Conservation (phyloP, 2,888 invertebrate genomes). For the Hermaeophaga mercurialis region DNA sequence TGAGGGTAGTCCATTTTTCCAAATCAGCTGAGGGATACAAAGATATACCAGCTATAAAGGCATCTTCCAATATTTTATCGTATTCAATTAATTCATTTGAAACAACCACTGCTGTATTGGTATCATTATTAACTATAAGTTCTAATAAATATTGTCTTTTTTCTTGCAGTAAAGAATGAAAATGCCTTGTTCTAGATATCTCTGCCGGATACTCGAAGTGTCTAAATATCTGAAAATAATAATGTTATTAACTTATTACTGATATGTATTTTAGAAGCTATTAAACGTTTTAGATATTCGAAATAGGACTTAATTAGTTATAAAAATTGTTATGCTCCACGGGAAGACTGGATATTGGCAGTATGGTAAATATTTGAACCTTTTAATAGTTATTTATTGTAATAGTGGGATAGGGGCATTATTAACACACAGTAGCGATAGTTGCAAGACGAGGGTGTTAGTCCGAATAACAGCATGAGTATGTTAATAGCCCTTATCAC, state of each 20-base stretch:
- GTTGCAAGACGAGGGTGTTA: too few species aligned
- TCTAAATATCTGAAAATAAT: conserved; percentile 73
- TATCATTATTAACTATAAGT: conserved; percentile 62
- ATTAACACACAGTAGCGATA: too few species aligned
- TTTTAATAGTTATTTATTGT: too few species aligned
- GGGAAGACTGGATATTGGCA: too few species aligned
- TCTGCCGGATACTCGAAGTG: conserved; percentile 80
- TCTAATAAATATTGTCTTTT: conserved; percentile 66
- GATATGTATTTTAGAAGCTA: neutral
- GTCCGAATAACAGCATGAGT: too few species aligned
- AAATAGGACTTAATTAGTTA: too few species aligned
- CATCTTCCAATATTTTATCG: conserved; percentile 71
- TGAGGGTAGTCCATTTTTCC: conserved; percentile 79
- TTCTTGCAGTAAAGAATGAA: conserved; percentile 55
- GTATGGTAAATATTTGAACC: too few species aligned
- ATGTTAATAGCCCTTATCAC: too few species aligned
- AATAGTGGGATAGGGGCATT: too few species aligned
- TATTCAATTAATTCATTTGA: conserved; percentile 61
- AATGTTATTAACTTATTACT: conserved; percentile 29
- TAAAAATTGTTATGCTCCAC: too few species aligned
- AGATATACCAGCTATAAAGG: conserved; percentile 68
- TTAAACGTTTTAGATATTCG: too few species aligned
- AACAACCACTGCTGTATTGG: conserved; percentile 64
- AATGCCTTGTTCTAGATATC: conserved; percentile 64
- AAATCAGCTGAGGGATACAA: conserved; percentile 48